A percentile compares a stretch with the other conserved stretches of the same genome.
Conservation (phyloP, 2,888 invertebrate species). For the Ashinkailepas kermadecensis region DNA sequence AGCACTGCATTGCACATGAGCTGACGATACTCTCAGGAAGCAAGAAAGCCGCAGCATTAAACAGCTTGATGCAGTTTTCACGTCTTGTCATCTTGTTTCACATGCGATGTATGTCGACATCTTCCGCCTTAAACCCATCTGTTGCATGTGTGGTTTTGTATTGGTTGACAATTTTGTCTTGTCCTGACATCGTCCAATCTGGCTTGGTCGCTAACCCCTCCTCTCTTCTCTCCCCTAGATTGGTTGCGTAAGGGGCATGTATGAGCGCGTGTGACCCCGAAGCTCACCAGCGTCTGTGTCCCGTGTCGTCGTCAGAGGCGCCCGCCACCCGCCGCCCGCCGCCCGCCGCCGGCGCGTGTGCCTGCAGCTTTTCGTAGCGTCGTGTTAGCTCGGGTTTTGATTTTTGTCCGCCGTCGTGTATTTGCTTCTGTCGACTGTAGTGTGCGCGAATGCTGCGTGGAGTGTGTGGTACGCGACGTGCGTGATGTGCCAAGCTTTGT, state of each 20-base stretch:
- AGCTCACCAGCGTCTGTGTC: background rate
- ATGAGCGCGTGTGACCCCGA: background rate
- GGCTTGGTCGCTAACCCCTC: background rate
- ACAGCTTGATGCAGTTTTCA: too few relatives aligned
- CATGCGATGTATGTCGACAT: too few relatives aligned
- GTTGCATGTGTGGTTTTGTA: slow-evolving; percentile 2
- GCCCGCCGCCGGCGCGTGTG: background rate
- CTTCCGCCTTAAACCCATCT: background rate
- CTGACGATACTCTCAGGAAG: too few relatives aligned
- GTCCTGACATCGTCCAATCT: background rate
- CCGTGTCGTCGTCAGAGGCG: too few relatives aligned
- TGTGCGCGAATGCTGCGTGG: background rate
- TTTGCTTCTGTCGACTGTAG: background rate
- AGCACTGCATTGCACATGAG: too few relatives aligned
- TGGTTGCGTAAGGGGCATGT: background rate
- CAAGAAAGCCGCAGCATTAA: too few relatives aligned
- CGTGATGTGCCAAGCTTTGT: background rate
- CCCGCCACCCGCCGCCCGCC: too few relatives aligned
- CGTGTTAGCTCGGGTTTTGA: background rate
- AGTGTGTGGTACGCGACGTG: background rate
- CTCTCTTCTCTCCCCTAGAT: slow-evolving; percentile 15
- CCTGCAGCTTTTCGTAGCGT: background rate
- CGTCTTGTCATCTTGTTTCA: too few relatives aligned
- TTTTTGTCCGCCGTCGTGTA: slow-evolving; percentile 4
- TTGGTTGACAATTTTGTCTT: background rate